These are phyloP conservation scores for Rhabdophis nuchalis DNA, from an alignment of 2,797 vertebrate genomes.

Conservation along the genomic window DNA sequence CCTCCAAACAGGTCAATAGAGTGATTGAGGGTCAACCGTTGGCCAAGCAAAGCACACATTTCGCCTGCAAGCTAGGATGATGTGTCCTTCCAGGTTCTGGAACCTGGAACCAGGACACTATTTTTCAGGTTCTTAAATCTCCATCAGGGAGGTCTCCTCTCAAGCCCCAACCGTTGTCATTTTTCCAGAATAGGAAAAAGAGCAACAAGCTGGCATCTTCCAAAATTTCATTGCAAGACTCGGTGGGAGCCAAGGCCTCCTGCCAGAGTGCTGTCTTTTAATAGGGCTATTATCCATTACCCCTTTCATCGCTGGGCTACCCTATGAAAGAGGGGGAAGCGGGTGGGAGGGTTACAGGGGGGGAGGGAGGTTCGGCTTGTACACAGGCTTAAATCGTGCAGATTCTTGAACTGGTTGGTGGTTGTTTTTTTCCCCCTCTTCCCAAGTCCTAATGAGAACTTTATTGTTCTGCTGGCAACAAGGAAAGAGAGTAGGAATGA, in stretches of 20 bases:
- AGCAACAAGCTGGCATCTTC: not conserved
- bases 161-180: not conserved
- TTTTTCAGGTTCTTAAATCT: not conserved
- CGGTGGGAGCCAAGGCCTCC: constrained; percentile 27
- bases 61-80: not conserved
- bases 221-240: constrained; percentile 6
- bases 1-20: not conserved
- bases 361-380: constrained; percentile 53
- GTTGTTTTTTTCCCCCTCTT: constrained; percentile 24
- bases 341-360: constrained; percentile 45
- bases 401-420: constrained; percentile 37
- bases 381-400: constrained; percentile 51
- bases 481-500: not conserved
- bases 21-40: not conserved
- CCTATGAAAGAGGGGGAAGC: constrained; percentile 50
- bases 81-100: not conserved
- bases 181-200: not conserved
- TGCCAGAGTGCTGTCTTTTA: constrained; percentile 50
- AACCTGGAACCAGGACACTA: too few relatives aligned
- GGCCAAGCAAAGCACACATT: not conserved
- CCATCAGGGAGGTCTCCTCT: not conserved
- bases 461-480: constrained; percentile 57
- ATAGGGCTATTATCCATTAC: constrained; percentile 49
- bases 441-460: constrained; percentile 55
- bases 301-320: constrained; percentile 45